phyloP scores from a whole-genome alignment of 1,140 invertebrate genomes.

The honey bee (Apis mellifera) region DNA sequence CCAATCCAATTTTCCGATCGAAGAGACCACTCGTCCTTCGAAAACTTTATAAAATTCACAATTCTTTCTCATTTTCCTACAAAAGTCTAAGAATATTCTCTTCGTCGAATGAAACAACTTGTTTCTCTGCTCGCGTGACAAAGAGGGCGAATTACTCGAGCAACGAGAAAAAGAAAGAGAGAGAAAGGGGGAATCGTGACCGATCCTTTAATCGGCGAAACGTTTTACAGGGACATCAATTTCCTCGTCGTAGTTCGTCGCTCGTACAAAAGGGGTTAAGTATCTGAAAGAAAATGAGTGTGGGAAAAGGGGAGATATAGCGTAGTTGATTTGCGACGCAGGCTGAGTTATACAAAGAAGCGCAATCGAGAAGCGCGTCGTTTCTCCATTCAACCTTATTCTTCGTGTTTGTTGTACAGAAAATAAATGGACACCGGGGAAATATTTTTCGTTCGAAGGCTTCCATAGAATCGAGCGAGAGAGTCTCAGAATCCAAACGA shows the following conservation, averaged over 20 bases:
- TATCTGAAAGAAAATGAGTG: conserved; percentile 14
- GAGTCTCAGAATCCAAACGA: background rate
- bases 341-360: background rate
- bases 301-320: background rate
- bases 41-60: background rate
- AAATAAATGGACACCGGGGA: background rate
- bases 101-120: background rate
- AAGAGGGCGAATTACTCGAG: conserved; percentile 8
- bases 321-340: conserved; percentile 37
- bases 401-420: background rate
- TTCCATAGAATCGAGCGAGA: background rate
- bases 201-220: conserved; percentile 35
- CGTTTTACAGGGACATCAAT: conserved; percentile 33
- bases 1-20: too few relatives aligned
- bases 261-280: conserved; percentile 11
- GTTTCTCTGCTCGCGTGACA: background rate
- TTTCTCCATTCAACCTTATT: conserved; percentile 19
- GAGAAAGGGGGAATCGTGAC: background rate
- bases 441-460: background rate
- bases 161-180: background rate
- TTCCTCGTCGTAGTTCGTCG: background rate
- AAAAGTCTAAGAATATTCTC: background rate
- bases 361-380: conserved; percentile 2
- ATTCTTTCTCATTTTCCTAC: background rate
- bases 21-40: background rate